These are phyloP conservation scores for Synchiropus splendidus DNA, from an alignment of 2,113 vertebrate species.

Conservation along the genomic window DNA sequence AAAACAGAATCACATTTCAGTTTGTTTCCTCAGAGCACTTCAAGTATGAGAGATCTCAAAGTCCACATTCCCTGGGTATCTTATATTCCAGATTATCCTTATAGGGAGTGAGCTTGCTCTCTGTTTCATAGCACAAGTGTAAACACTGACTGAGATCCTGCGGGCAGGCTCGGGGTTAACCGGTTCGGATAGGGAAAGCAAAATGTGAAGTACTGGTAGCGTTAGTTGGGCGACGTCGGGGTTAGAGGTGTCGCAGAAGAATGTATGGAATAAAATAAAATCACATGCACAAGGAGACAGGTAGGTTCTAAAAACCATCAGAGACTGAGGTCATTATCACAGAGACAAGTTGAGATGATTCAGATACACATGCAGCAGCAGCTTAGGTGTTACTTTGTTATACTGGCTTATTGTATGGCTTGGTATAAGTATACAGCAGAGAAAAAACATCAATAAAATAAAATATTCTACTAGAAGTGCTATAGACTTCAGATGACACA, in stretches of 20 bases:
- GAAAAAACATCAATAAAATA: no score
- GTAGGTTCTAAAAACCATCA: neutral
- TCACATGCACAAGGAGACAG: slow-evolving; percentile 32
- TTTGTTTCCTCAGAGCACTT: slow-evolving; percentile 11
- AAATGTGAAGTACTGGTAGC: slow-evolving; percentile 4
- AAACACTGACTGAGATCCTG: no score
- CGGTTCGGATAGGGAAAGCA: neutral
- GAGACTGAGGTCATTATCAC: no score
- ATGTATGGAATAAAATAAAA: slow-evolving; percentile 1
- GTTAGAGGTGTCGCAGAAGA: slow-evolving; percentile 48
- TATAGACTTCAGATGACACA: no score
- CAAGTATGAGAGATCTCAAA: slow-evolving; percentile 6
- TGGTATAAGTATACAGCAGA: neutral
- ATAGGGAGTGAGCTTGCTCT: no score
- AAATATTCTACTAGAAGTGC: no score
- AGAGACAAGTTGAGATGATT: neutral
- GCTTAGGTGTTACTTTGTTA: no score
- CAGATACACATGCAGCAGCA: neutral
- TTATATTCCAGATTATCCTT: neutral
- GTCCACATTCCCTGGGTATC: slow-evolving; percentile 5
- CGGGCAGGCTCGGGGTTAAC: no score
- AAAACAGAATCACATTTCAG: slow-evolving; percentile 9
- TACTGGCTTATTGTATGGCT: no score
- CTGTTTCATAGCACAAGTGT: no score
- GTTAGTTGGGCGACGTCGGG: slow-evolving; percentile 39